phyloP scores from a whole-genome alignment of 2,113 vertebrate genomes.

The Protomyctophum bolini region DNA sequence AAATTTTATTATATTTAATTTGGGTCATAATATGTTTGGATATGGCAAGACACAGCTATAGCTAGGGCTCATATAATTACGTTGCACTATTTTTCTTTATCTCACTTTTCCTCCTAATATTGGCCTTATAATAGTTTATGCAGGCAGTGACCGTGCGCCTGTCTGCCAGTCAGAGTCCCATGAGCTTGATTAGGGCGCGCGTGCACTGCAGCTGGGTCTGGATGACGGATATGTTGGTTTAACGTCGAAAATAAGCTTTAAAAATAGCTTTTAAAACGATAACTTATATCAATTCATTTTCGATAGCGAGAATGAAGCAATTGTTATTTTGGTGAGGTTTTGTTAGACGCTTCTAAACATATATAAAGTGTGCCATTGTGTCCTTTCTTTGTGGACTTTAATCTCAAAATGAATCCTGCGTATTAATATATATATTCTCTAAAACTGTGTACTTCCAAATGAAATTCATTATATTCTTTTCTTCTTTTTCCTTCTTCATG shows the following conservation, averaged over 20 bases:
- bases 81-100: neutral
- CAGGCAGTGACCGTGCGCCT: neutral
- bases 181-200: constrained; percentile 67
- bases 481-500: no score
- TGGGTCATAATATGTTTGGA: no score
- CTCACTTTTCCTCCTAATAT: neutral
- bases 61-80: neutral
- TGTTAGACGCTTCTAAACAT: no score
- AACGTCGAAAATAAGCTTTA: neutral
- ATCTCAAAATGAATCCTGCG: no score
- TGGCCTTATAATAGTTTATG: neutral
- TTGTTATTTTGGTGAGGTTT: no score
- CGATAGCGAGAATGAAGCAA: neutral
- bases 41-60: no score
- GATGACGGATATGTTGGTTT: neutral
- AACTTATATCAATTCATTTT: neutral
- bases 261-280: neutral
- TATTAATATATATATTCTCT: no score
- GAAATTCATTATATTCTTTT: no score
- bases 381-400: no score
- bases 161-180: constrained; percentile 61
- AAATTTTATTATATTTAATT: no score
- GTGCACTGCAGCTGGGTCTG: neutral
- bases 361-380: no score
- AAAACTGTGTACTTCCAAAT: no score